Conservation (phyloP, 2,888 invertebrate genomes). For the Phyllotreta striolata region DNA sequence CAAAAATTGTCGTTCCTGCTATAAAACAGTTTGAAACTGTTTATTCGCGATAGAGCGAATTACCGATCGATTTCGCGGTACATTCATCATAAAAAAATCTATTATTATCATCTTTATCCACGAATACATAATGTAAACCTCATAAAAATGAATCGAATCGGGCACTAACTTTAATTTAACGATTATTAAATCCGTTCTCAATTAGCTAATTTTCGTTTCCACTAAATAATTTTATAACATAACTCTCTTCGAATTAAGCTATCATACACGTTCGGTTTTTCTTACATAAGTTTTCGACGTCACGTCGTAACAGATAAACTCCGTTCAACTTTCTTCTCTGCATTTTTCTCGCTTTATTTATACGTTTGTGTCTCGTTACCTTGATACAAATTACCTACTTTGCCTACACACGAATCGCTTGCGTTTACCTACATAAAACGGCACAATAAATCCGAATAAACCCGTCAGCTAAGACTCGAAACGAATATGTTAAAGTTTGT, state of each 20-base stretch:
- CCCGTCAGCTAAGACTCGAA: too few relatives aligned
- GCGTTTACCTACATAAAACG: slow-evolving; percentile 2
- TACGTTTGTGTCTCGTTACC: slow-evolving; percentile 23
- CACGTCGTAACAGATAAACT: slow-evolving; percentile 21
- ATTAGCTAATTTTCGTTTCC: slow-evolving; percentile 2
- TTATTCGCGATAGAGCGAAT: too few relatives aligned
- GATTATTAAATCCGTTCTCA: too few relatives aligned
- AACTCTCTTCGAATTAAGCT: neutral
- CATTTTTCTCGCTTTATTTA: slow-evolving; percentile 21
- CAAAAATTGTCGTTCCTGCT: neutral
- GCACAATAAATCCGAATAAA: neutral
- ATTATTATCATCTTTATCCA: too few relatives aligned
- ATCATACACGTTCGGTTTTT: neutral
- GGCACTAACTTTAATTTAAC: too few relatives aligned
- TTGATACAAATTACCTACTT: slow-evolving; percentile 33
- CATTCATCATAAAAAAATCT: too few relatives aligned
- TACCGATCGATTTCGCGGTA: too few relatives aligned
- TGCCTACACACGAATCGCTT: slow-evolving; percentile 22
- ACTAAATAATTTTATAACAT: too few relatives aligned
- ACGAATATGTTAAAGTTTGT: too few relatives aligned
- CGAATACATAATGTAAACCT: too few relatives aligned
- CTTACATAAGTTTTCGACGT: slow-evolving; percentile 23
- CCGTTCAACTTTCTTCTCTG: slow-evolving; percentile 21
- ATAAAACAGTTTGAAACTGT: too few relatives aligned
- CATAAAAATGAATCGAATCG: too few relatives aligned